Base-by-base conservation (phyloP, 2,113 vertebrate species). In the Martes martes region DNA sequence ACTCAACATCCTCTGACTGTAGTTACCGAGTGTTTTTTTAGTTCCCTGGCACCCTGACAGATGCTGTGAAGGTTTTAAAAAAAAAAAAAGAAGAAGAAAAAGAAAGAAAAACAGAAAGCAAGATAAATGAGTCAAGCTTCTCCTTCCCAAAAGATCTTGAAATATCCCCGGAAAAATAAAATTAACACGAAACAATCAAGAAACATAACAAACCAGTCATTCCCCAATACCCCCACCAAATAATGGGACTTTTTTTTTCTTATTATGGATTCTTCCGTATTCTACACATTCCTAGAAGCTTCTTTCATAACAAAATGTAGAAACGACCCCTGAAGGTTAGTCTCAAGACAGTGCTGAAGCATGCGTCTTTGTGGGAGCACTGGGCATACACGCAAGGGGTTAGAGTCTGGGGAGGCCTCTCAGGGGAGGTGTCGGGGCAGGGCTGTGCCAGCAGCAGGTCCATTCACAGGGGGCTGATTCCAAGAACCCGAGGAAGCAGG, bases 141-240 rank as follows among this genome's bases (percentile, higher is more conserved):
- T 95, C 73, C 0, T 84, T 91, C 52, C 69, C 82, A 74, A 82
- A 94, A 47, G 67, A 79, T 52, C 52, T 69, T 33, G 31, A 96
- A 81, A 80, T 63, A 15, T 33, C 50, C 73, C 15, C 4, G 11
- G 63, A 79, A 91, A 93, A 89, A 82, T 21, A 97, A 74, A 96
- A 92, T 63, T 81, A 52, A 85, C 82, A 73, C 4, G 9, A 83
- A 79, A 73, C 81, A 91, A 63, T 87, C 33, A 52, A 81, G 87
- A 59, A 95, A 47, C 42, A 16, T 89, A 89, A 65, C 2, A 47
- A 90, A 45, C 28, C 24, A 85, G 61, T 65, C n/a, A 71, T 19
- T 15, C 45, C 74, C 67, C 0, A 4, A 47, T 3, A 10, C 9
- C 21, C 31, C 8, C 7, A 52, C 4, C 7, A 52, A 14, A 91